These are phyloP conservation scores for Asbolus verrucosus DNA, from an alignment of 1,140 invertebrate genomes.

Conservation along the genomic window DNA sequence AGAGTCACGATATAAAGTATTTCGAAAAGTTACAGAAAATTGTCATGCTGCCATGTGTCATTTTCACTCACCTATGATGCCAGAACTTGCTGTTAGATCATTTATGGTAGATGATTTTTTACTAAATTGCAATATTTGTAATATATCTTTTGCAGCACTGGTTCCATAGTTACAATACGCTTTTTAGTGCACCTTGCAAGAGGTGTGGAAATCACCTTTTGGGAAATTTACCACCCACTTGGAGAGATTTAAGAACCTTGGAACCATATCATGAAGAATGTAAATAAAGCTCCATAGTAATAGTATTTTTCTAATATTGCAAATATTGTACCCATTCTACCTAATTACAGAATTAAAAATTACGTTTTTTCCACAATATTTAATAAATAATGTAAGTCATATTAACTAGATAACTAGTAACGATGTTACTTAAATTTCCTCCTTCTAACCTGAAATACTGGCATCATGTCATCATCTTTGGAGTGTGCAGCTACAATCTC, in stretches of 20 bases:
- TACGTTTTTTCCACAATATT: slow-evolving; percentile 11
- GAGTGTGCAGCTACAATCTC: slow-evolving; percentile 56
- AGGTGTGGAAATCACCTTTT: slow-evolving; percentile 89
- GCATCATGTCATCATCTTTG: slow-evolving; percentile 24
- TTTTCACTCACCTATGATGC: slow-evolving; percentile 90
- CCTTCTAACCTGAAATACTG: background rate
- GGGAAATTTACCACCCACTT: slow-evolving; percentile 90
- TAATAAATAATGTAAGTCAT: slow-evolving; percentile 6
- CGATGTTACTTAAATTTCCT: slow-evolving; percentile 6
- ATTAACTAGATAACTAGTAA: background rate
- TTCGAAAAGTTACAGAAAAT: slow-evolving; percentile 94
- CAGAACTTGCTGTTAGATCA: slow-evolving; percentile 88
- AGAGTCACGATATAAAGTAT: slow-evolving; percentile 91
- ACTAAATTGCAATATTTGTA: slow-evolving; percentile 87
- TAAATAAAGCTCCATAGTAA: too few relatives aligned
- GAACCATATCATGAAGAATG: slow-evolving; percentile 96
- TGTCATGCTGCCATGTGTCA: slow-evolving; percentile 95
- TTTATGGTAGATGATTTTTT: slow-evolving; percentile 80
- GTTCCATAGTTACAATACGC: slow-evolving; percentile 88
- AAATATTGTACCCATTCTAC: too few relatives aligned
- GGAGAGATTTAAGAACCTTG: slow-evolving; percentile 90
- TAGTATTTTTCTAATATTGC: too few relatives aligned
- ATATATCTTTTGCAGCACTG: slow-evolving; percentile 81
- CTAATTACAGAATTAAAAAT: too few relatives aligned
- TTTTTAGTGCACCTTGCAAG: slow-evolving; percentile 92